Evolutionary conservation across 2,113 vertebrate genomes (phyloP).

Genomic region (Peucedramus taeniatus): DNA sequence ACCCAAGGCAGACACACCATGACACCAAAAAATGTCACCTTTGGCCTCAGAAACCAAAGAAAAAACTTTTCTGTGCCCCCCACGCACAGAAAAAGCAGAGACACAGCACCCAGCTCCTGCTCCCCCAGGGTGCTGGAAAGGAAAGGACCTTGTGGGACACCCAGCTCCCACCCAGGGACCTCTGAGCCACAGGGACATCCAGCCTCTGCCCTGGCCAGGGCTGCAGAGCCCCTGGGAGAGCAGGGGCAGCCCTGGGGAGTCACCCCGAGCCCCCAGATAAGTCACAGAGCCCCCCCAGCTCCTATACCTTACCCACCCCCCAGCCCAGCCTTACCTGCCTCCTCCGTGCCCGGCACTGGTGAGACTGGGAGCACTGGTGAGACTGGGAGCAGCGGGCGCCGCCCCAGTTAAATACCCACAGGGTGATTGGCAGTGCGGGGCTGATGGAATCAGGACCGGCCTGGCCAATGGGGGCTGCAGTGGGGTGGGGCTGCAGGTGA

Average conservation of each 20-base stretch:
- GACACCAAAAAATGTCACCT: accelerated
- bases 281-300: too few species aligned
- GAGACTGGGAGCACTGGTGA: accelerated
- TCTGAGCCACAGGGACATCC: accelerated
- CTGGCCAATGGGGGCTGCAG: background rate
- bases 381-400: accelerated
- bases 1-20: accelerated
- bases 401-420: background rate
- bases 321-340: background rate
- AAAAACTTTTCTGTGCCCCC: too few species aligned
- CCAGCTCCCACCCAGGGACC: accelerated
- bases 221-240: background rate
- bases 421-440: background rate
- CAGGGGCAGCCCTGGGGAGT: accelerated
- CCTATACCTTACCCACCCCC: background rate
- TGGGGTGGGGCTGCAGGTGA: background rate
- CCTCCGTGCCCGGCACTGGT: accelerated
- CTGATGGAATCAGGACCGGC: background rate
- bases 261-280: accelerated
- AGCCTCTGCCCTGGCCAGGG: accelerated
- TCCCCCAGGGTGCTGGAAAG: background rate
- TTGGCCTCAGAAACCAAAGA: background rate
- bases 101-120: background rate
- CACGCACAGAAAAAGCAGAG: accelerated
- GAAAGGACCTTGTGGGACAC: accelerated